A percentile compares a stretch with the other conserved stretches of the same genome.
These are phyloP conservation scores for Gallinago undulata DNA, from an alignment of 2,113 vertebrate species.

Conservation along the genomic window DNA sequence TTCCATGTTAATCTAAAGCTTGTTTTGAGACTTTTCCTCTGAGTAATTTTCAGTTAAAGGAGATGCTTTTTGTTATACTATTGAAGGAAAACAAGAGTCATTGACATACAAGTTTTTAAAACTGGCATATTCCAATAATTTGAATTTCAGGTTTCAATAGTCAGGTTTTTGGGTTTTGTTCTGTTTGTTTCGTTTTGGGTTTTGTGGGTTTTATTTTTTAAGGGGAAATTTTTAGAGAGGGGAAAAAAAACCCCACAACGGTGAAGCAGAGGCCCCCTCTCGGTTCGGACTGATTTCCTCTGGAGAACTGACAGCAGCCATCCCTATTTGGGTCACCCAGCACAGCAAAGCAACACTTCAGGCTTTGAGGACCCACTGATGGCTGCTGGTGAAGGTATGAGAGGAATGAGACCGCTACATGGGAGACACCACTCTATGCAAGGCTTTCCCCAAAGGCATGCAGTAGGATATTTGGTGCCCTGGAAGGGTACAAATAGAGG, in stretches of 20 bases:
- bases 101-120: background rate
- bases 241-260: background rate
- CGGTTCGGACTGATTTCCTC: background rate
- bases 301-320: background rate
- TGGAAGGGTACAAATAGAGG: background rate
- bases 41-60: background rate
- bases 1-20: background rate
- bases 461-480: too few species aligned
- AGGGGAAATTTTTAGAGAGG: background rate
- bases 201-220: background rate
- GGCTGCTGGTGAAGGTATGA: background rate
- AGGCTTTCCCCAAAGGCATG: background rate
- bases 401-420: fast-evolving
- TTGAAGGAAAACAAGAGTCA: background rate
- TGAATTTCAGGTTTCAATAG: background rate
- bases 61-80: background rate
- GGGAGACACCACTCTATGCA: background rate
- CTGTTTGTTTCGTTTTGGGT: too few species aligned
- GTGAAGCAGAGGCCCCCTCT: background rate
- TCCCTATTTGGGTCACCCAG: background rate
- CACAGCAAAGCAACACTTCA: background rate
- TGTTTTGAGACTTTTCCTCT: background rate
- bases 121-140: background rate
- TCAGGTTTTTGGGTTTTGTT: background rate
- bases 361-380: background rate